Evolutionary conservation across 2,888 invertebrate genomes (phyloP), one percentile per base, ranked within the genome.

Genomic region (Dyspetes luteomarginatus): DNA sequence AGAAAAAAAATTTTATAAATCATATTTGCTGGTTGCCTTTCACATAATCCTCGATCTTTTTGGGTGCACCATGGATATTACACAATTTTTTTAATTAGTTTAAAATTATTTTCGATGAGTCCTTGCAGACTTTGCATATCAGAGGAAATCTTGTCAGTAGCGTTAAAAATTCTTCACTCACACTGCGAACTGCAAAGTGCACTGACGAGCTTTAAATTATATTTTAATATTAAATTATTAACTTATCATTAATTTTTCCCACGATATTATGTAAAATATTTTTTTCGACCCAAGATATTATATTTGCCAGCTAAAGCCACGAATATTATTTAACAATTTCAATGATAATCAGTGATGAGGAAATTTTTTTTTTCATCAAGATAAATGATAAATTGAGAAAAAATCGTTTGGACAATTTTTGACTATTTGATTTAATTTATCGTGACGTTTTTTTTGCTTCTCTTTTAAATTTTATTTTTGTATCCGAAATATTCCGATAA

Each of bases 11-110:
- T n/a, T 58, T 28, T 45, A 22, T 36, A 28, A 28, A 58, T 22
- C 45, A 26, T 45, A 48, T 17, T 48, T 17, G 48, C 9, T 2
- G 15, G 24, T 22, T 52, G 50, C 19, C n/a, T 41, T 43, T 17
- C 73, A 67, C 73, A 52, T 60, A 55, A 78, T 67, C 65, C 73
- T 62, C 72, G 60, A 30, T 26, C 26, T 28, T 43, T 43, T 69
- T 24, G 48, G 26, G 9, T 26, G 48, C 60, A 62, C 52, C 60
- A 62, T 50, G 43, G 65, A 58, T 50, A 43, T 65, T 22, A n/a
- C 72, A 72, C 77, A 52, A 62, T n/a, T 22, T 17, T 15, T 30
- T 36, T 4, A 24, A 17, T 12, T 28, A n/a, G 17, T 4, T 17
- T 22, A 28, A 58, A 72, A 5, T 22, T 28, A 5, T 19, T 24